Evolutionary conservation across 2,888 invertebrate species (phyloP), one percentile per base, ranked within the genome.

Genomic region (Diarsia brunnea): DNA sequence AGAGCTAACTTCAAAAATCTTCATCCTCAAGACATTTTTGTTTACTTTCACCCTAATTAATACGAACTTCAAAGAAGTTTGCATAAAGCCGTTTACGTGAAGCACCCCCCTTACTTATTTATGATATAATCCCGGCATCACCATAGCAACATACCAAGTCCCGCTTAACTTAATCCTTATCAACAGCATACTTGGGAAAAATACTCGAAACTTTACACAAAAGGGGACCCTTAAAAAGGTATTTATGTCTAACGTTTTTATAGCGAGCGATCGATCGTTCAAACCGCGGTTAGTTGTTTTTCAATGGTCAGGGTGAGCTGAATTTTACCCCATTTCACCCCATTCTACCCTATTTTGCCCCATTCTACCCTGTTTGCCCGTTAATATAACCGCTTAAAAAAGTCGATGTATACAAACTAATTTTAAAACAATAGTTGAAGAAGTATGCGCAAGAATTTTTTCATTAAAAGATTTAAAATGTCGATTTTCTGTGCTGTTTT

Each of bases 291-390:
- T 73, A 77, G 73, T 78, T 75, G 79, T 75, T 82, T 83, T 82
- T 82, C 75, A 78, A 71, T 67, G 78, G 81, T 72, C 80, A 65
- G 79, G 68, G 73, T 69, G 79, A 82, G 86, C 84, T 85, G 73
- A 85, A 84, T 87, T 82, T 67, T 71, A 63, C 47, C 75, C 51
- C 61, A 53, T 75, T 71, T 51, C 58, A 60, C 53, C 47, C 43
- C 24, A 12, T 68, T 47, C 14, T 68, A 12, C 47, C 47, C 21
- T 38, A 19, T 43, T 43, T 65, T 49, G 8, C n/a, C 55, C 24
- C 16, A 16, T 72, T 61, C 69, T 16, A 53, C 58, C 55, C 47
- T 12, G 12, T 61, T 38, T 19, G n/a, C 55, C 58, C 69, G 45
- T 47, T 63, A 60, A 43, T 60, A 55, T 43, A 51, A 65, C 69